Conservation (phyloP, 2,888 invertebrate genomes). For the Dynastes grantii region DNA sequence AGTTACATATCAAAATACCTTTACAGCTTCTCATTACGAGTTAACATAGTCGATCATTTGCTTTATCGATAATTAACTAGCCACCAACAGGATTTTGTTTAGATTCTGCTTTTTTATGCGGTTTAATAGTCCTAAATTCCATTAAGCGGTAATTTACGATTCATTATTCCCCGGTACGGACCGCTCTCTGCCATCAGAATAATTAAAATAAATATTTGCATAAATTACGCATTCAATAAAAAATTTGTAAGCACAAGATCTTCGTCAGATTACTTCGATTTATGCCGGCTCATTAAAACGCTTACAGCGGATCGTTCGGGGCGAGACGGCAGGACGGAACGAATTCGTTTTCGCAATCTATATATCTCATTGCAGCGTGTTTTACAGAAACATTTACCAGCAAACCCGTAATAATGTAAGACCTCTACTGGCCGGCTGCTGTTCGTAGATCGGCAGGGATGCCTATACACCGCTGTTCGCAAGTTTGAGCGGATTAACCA, state of each 20-base stretch:
- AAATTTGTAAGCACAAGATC: slow-evolving; percentile 16
- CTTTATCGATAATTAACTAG: too few relatives aligned
- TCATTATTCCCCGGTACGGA: neutral
- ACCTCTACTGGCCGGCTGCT: neutral
- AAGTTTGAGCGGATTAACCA: too few relatives aligned
- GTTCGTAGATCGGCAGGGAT: neutral
- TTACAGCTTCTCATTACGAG: too few relatives aligned
- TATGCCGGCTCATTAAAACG: slow-evolving; percentile 25
- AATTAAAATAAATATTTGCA: slow-evolving; percentile 23
- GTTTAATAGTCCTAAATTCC: neutral
- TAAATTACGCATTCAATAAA: slow-evolving; percentile 21
- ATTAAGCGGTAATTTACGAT: neutral
- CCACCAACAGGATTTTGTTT: too few relatives aligned
- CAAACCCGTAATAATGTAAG: slow-evolving; percentile 24
- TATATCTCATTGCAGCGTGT: slow-evolving; percentile 23
- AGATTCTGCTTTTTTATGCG: neutral
- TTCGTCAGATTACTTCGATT: slow-evolving; percentile 11
- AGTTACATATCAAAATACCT: too few relatives aligned
- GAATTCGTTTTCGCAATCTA: slow-evolving; percentile 38
- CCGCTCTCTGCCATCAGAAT: neutral
- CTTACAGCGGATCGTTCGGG: neutral
- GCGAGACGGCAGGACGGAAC: neutral
- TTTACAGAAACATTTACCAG: slow-evolving; percentile 23
- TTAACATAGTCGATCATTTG: too few relatives aligned
- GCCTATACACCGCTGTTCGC: too few relatives aligned